Conservation (phyloP, 2,888 invertebrate genomes). For the Thecophora atra region DNA sequence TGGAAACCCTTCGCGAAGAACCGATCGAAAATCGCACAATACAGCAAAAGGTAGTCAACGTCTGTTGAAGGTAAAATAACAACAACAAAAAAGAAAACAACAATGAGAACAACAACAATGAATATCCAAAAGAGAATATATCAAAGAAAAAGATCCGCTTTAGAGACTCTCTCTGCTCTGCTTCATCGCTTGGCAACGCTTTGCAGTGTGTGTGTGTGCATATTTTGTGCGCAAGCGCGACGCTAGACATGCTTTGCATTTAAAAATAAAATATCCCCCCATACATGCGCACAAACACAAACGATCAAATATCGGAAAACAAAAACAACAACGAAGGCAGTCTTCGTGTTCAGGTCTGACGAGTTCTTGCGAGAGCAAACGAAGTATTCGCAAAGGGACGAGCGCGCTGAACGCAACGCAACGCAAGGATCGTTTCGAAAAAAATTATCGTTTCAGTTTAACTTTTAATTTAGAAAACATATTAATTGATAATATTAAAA, state of each 20-base stretch:
- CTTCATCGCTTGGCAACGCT: not conserved
- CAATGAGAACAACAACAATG: slow-evolving; percentile 10
- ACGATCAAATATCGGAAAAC: slow-evolving; percentile 20
- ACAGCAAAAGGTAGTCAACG: slow-evolving; percentile 15
- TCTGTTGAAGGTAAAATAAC: slow-evolving; percentile 15
- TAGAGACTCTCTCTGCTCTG: slow-evolving; percentile 8
- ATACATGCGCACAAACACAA: slow-evolving; percentile 15
- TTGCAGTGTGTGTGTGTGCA: not conserved
- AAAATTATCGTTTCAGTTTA: not conserved
- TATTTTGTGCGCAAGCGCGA: slow-evolving; percentile 35
- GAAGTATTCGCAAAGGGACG: slow-evolving; percentile 49
- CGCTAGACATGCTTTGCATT: slow-evolving; percentile 46
- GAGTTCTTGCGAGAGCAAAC: slow-evolving; percentile 43
- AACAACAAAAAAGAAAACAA: slow-evolving; percentile 8
- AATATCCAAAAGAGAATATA: slow-evolving; percentile 4
- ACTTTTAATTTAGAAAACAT: not conserved
- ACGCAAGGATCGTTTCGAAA: not conserved
- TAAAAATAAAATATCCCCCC: slow-evolving; percentile 37
- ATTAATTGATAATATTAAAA: not conserved
- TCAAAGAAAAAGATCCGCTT: slow-evolving; percentile 19
- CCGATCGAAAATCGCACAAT: slow-evolving; percentile 13
- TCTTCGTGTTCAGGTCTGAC: slow-evolving; percentile 46
- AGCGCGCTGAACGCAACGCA: slow-evolving; percentile 40
- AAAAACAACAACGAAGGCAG: slow-evolving; percentile 24
- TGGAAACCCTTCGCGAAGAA: slow-evolving; percentile 25